A percentile compares a stretch with the other conserved stretches of the same genome.
phyloP scores from a whole-genome alignment of 2,888 invertebrate genomes.

The Agriopis marginaria region DNA sequence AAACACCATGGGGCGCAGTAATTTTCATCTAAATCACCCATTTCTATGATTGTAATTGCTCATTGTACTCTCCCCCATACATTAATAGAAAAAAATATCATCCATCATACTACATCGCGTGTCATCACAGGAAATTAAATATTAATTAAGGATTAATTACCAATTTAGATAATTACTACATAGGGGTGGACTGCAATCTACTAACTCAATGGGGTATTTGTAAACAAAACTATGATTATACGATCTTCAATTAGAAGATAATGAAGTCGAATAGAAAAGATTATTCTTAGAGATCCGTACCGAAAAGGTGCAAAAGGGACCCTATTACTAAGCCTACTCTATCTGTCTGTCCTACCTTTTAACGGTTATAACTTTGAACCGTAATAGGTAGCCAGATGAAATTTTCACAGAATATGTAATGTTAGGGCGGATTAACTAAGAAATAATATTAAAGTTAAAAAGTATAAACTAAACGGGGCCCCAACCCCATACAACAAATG shows the following conservation, averaged over 20 bases:
- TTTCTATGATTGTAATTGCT: slow-evolving; percentile 12
- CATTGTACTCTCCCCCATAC: slow-evolving; percentile 8
- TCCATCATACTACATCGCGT: slow-evolving; percentile 33
- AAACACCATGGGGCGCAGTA: neutral
- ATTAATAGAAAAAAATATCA: slow-evolving; percentile 30
- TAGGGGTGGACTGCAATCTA: slow-evolving; percentile 38
- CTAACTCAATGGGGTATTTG: slow-evolving; percentile 6
- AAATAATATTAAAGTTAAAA: no score
- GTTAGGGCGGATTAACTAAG: no score
- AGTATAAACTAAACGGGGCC: no score
- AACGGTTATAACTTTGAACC: no score
- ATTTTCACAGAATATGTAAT: no score
- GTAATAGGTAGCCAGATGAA: no score
- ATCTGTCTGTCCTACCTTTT: no score
- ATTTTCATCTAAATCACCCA: slow-evolving; percentile 12
- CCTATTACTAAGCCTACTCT: no score
- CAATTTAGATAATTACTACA: slow-evolving; percentile 34
- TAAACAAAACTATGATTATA: slow-evolving; percentile 19
- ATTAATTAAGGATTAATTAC: slow-evolving; percentile 40
- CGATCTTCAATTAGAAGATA: slow-evolving; percentile 3
- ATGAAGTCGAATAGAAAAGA: neutral
- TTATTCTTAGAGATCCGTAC: no score
- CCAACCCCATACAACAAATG: no score
- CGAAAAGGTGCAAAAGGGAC: no score
- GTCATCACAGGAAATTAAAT: slow-evolving; percentile 40